Evolutionary conservation across 2,113 vertebrate genomes (phyloP).

Genomic region (Larimichthys polyactis): DNA sequence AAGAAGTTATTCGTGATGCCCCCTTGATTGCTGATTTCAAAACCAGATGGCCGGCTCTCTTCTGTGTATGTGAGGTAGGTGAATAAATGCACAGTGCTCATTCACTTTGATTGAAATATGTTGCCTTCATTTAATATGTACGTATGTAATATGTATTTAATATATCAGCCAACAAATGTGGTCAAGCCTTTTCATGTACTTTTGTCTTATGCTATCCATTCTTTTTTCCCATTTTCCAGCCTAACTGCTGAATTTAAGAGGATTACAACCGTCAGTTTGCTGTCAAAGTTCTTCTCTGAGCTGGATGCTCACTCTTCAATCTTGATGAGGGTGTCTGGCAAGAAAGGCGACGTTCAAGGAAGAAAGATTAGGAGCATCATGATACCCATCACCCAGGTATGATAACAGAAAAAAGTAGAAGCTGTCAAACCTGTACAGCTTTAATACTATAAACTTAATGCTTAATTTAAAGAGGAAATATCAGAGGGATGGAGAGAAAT

Average conservation of each 20-base stretch:
- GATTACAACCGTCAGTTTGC: background rate
- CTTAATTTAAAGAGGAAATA: background rate
- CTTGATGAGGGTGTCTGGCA: background rate
- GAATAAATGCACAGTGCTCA: background rate
- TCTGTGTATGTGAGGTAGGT: constrained; percentile 4
- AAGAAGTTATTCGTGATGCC: constrained; percentile 7
- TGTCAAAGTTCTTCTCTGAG: constrained; percentile 27
- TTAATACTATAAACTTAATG: background rate
- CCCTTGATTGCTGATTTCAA: constrained; percentile 38
- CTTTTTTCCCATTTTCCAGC: background rate
- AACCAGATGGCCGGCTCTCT: constrained; percentile 25
- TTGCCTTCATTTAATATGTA: background rate
- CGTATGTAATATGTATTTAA: too few relatives aligned
- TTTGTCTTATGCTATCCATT: too few relatives aligned
- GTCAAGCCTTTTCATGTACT: background rate
- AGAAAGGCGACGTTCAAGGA: background rate
- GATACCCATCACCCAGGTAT: background rate
- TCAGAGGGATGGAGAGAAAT: background rate
- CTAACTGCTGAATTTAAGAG: constrained; percentile 10
- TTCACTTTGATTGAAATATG: background rate
- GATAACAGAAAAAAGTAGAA: background rate
- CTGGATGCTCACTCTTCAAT: constrained; percentile 8
- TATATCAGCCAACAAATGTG: background rate
- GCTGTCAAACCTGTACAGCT: background rate
- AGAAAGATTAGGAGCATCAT: background rate